Percentiles rank a stretch among this genome's conserved stretches.
phyloP scores from a whole-genome alignment of 2,888 invertebrate species.

The Nasonia oneida region DNA sequence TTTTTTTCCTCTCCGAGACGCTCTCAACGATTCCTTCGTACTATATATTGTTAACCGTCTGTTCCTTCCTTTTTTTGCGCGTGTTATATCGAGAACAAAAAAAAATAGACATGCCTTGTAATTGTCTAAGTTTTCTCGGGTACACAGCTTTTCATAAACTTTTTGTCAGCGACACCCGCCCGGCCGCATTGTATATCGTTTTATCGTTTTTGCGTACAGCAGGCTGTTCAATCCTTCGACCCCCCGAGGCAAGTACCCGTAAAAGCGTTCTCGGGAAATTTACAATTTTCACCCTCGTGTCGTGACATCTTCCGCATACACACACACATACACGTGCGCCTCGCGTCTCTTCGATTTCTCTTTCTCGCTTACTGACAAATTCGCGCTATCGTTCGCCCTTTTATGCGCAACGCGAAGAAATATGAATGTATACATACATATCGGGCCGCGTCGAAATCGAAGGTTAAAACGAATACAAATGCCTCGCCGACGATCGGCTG shows the following conservation, averaged over 20 bases:
- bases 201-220: constrained; percentile 31
- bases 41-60: not conserved
- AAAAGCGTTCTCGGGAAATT: constrained; percentile 52
- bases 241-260: constrained; percentile 44
- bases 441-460: constrained; percentile 41
- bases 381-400: constrained; percentile 32
- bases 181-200: constrained; percentile 32
- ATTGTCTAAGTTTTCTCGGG: not conserved
- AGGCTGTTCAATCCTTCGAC: constrained; percentile 9
- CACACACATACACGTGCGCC: not conserved
- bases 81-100: not conserved
- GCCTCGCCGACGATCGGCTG: not conserved
- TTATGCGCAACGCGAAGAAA: constrained; percentile 26
- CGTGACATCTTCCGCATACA: not conserved
- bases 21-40: not conserved
- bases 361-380: constrained; percentile 31
- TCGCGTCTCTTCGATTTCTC: constrained; percentile 29
- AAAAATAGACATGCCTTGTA: not conserved
- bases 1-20: not conserved
- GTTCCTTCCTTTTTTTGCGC: not conserved
- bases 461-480: constrained; percentile 45
- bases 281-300: constrained; percentile 50
- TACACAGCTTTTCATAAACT: constrained; percentile 31
- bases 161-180: constrained; percentile 9
- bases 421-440: constrained; percentile 41